A percentile compares a stretch with the other conserved stretches of the same genome.
phyloP scores from a whole-genome alignment of 2,797 vertebrate species.

The Monodelphis domestica region DNA sequence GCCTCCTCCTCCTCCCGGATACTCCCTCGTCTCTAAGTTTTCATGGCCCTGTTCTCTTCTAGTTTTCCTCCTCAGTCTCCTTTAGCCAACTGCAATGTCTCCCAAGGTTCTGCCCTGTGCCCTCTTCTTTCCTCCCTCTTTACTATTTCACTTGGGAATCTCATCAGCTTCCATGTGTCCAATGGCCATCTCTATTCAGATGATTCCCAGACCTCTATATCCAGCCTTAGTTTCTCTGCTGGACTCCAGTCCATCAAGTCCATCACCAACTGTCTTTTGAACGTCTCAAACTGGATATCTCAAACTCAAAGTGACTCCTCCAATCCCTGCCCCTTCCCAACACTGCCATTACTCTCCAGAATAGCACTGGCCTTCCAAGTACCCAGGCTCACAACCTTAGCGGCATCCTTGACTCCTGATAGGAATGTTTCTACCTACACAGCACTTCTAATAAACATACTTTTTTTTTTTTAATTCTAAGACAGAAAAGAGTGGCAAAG shows the following conservation, averaged over 20 bases:
- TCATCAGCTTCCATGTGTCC: not conserved
- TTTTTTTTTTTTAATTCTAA: no score
- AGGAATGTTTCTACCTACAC: not conserved
- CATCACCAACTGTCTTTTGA: not conserved
- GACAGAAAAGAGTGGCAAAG: no score
- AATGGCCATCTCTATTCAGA: not conserved
- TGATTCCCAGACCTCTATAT: not conserved
- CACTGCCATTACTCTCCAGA: not conserved
- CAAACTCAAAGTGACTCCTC: not conserved
- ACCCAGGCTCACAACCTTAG: not conserved
- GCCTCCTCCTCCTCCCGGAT: not conserved
- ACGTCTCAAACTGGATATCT: not conserved
- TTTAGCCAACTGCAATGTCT: not conserved
- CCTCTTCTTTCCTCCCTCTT: not conserved
- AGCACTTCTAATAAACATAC: not conserved
- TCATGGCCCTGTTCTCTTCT: not conserved
- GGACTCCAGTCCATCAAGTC: no score
- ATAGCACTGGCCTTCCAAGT: no score
- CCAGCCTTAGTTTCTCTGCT: no score
- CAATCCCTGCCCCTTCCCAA: not conserved
- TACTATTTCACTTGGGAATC: not conserved
- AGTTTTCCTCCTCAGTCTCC: not conserved
- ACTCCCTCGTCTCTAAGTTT: not conserved
- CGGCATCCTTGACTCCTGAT: not conserved
- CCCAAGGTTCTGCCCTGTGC: not conserved